Percentiles rank a stretch among this genome's conserved stretches.
Conservation (phyloP, 2,888 invertebrate genomes). For the Pandemis corylana region DNA sequence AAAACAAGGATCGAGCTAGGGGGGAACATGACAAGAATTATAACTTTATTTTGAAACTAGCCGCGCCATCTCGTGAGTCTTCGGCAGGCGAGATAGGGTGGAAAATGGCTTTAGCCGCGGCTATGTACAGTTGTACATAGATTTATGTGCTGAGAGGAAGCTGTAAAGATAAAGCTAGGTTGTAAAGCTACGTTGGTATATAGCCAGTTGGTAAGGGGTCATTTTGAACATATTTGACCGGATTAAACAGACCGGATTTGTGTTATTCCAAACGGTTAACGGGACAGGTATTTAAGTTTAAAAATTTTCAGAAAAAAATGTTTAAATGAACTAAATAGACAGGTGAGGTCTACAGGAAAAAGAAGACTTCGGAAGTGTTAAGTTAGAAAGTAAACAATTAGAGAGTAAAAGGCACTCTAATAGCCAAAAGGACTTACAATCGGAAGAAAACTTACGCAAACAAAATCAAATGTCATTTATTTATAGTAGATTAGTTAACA, state of each 20-base stretch:
- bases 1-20: constrained; percentile 34
- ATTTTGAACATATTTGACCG: too few species aligned
- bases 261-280: too few species aligned
- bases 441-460: not conserved
- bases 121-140: constrained; percentile 17
- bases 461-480: constrained; percentile 6
- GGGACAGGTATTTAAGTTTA: too few species aligned
- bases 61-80: constrained; percentile 13
- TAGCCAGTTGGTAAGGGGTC: not conserved
- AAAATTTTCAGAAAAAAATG: too few species aligned
- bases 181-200: constrained; percentile 8
- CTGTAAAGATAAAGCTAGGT: constrained; percentile 29
- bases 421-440: not conserved
- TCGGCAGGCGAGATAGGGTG: not conserved
- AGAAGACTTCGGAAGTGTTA: not conserved
- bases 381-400: not conserved
- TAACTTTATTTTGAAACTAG: constrained; percentile 45
- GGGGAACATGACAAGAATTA: constrained; percentile 43
- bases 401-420: not conserved
- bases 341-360: too few species aligned
- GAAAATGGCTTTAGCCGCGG: not conserved
- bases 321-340: too few species aligned
- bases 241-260: too few species aligned
- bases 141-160: constrained; percentile 27
- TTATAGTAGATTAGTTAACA: constrained; percentile 14